Base-by-base conservation (phyloP, 2,888 invertebrate species). In the Andrena flavipes region DNA sequence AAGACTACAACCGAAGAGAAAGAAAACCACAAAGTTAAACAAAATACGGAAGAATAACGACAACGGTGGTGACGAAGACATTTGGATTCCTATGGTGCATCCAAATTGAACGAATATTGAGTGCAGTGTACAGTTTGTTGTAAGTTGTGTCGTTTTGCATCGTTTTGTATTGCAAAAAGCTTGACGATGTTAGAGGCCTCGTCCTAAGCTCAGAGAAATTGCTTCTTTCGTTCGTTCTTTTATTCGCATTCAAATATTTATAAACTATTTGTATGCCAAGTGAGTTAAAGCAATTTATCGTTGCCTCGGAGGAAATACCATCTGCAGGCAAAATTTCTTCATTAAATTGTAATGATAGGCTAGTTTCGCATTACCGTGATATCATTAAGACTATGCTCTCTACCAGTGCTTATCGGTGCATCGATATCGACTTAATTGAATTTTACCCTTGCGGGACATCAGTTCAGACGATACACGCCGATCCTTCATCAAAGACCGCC, bases 391-490 rank as follows among this genome's bases (percentile, higher is more conserved):
- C 35, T 33, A 59, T 59, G 42, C 77, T 71, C 67, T 65, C 65
- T 54, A 26, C 35, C 49, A 56, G 64, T 64, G 65, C 67, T 76
- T 80, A 78, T 85, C 77, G 69, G 67, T 56, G 70, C 59, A 68
- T 77, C 73, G 63, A 77, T 76, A 75, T 80, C 70, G 73, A 54
- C 68, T 76, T 86, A 85, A 88, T 88, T 85, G 84, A 88, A 88
- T 88, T 76, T 82, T 67, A 80, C 79, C 76, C 83, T 80, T 70
- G 64, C 80, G 83, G 82, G 69, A 78, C 82, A 86, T 80, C 82
- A 62, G 68, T 42, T 48, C 67, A 33, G 68, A 48, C 70, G 81
- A 80, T 87, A 82, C 81, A 70, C 84, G 67, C 86, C 80, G 87
- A 87, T 80, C 67, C 86, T 76, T 69, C 82, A 68, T 84, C 86